These are phyloP conservation scores for Paraescarpia echinospica DNA, from an alignment of 1,140 invertebrate genomes.

Conservation along the genomic window DNA sequence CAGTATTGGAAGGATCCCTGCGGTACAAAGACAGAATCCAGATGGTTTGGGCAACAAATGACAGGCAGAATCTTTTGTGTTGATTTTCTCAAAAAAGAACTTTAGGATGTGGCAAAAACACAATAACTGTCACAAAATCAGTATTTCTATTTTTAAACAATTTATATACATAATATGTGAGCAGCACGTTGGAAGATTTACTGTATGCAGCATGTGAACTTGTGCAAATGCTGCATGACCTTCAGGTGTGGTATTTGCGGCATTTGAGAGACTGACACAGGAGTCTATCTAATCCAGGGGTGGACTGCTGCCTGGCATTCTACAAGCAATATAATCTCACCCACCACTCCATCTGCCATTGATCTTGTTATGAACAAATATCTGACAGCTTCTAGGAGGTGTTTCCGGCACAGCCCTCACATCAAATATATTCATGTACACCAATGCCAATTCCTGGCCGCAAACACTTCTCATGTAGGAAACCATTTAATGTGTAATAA, in stretches of 20 bases:
- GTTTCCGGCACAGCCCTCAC: not conserved
- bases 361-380: slow-evolving; percentile 1
- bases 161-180: too few species aligned
- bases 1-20: not conserved
- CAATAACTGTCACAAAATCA: too few species aligned
- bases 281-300: not conserved
- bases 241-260: not conserved
- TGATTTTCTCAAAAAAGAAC: not conserved
- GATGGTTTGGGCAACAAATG: not conserved
- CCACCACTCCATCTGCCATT: not conserved
- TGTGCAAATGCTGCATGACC: not conserved
- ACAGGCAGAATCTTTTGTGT: not conserved
- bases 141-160: too few species aligned
- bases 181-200: not conserved
- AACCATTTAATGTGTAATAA: not conserved
- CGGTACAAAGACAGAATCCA: not conserved
- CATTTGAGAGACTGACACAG: not conserved
- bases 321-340: not conserved
- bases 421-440: not conserved
- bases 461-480: not conserved
- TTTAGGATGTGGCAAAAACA: not conserved
- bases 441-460: not conserved
- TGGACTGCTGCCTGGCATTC: not conserved
- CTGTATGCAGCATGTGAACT: not conserved
- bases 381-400: not conserved